Evolutionary conservation across 37 sponge, comb jelly and placozoan species (phyloP).

Genomic region (Mnemiopsis leidyi): DNA sequence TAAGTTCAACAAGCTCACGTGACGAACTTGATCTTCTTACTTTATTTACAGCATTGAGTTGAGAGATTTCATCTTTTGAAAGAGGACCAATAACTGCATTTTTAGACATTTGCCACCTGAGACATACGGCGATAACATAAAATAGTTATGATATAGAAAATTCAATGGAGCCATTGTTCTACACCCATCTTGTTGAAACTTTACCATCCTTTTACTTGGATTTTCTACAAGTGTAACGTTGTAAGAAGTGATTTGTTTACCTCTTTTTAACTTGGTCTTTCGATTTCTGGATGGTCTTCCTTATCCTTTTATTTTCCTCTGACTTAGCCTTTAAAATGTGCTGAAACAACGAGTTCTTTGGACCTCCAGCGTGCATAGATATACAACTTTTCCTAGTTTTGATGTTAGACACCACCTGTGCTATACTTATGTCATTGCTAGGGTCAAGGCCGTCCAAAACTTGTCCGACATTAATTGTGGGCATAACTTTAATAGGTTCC

Average conservation of each 20-base stretch:
- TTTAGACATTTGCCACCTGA: background rate
- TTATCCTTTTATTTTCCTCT: background rate
- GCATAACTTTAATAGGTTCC: background rate
- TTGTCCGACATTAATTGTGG: background rate
- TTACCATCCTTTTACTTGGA: too few species aligned
- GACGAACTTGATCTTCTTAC: too few species aligned
- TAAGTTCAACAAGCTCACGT: background rate
- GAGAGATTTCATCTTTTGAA: too few species aligned
- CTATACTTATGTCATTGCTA: background rate
- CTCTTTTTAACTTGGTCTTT: background rate
- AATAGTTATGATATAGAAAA: too few species aligned
- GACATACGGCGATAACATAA: background rate
- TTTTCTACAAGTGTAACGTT: too few species aligned
- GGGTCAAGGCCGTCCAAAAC: background rate
- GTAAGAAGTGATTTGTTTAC: too few species aligned
- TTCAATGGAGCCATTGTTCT: too few species aligned
- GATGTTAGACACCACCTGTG: background rate
- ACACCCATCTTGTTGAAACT: too few species aligned
- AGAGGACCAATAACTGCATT: background rate
- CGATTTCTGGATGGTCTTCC: background rate
- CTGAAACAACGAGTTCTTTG: background rate
- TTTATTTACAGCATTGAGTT: too few species aligned
- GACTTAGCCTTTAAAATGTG: background rate
- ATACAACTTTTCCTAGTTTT: background rate
- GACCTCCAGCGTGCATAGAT: too few species aligned